phyloP scores from a whole-genome alignment of 2,888 invertebrate species.

The Metellina segmentata region DNA sequence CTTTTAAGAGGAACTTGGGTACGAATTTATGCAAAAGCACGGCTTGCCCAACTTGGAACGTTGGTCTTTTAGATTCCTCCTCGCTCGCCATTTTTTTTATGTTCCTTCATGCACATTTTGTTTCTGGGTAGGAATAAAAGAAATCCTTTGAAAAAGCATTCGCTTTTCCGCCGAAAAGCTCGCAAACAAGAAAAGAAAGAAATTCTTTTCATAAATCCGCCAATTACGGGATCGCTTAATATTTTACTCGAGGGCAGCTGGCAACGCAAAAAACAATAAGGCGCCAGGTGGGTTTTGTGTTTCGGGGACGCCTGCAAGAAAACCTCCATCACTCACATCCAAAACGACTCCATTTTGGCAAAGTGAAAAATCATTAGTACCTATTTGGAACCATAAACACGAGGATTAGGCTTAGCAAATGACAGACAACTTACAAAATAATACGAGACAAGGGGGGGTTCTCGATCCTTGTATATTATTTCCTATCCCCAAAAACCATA shows the following conservation, averaged over 20 bases:
- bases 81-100: background rate
- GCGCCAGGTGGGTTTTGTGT: slow-evolving; percentile 34
- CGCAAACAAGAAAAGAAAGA: background rate
- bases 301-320: slow-evolving; percentile 1
- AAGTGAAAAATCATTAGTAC: slow-evolving; percentile 62
- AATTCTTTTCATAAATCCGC: slow-evolving; percentile 2
- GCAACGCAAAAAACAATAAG: slow-evolving; percentile 41
- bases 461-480: slow-evolving; percentile 19
- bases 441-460: slow-evolving; percentile 25
- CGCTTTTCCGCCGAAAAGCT: background rate
- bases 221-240: background rate
- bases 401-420: slow-evolving; percentile 65
- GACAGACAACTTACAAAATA: slow-evolving; percentile 58
- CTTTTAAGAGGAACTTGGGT: background rate
- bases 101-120: background rate
- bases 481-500: background rate
- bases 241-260: slow-evolving; percentile 23
- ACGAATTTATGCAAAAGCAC: slow-evolving; percentile 26
- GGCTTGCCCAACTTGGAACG: background rate
- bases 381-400: slow-evolving; percentile 68
- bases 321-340: slow-evolving; percentile 44
- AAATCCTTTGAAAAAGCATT: background rate
- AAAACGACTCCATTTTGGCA: slow-evolving; percentile 43
- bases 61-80: background rate
- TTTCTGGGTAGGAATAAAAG: background rate